Evolutionary conservation across 2,888 invertebrate species (phyloP).

Genomic region (Chloroclystis v-ata): DNA sequence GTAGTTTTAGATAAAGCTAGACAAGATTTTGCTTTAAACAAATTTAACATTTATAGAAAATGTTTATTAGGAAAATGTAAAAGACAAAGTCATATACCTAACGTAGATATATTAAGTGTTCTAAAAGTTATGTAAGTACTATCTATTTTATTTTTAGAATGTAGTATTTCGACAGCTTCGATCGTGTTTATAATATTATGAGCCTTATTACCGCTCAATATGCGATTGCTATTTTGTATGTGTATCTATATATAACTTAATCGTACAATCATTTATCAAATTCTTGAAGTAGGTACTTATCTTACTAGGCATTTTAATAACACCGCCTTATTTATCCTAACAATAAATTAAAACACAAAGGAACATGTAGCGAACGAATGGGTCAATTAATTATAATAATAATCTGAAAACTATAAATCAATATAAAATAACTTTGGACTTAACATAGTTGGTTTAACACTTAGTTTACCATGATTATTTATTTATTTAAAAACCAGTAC

Average conservation of each 20-base stretch:
- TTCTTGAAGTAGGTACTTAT: neutral
- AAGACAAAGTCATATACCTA: conserved; percentile 28
- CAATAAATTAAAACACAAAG: neutral
- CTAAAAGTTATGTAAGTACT: conserved; percentile 14
- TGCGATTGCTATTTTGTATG: conserved; percentile 22
- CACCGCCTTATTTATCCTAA: neutral
- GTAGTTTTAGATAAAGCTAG: conserved; percentile 21
- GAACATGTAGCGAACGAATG: too few relatives aligned
- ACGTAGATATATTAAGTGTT: conserved; percentile 25
- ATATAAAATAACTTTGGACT: too few relatives aligned
- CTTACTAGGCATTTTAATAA: neutral
- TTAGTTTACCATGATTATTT: too few relatives aligned
- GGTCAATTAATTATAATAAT: too few relatives aligned
- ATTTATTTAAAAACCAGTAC: too few relatives aligned
- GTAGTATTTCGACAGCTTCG: conserved; percentile 24
- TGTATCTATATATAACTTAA: conserved; percentile 13
- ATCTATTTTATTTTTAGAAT: conserved; percentile 27
- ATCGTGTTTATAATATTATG: conserved; percentile 13
- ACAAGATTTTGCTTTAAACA: conserved; percentile 20
- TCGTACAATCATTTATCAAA: neutral
- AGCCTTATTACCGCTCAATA: conserved; percentile 26
- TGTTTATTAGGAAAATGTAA: conserved; percentile 13
- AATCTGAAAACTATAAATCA: too few relatives aligned
- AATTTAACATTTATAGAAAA: conserved; percentile 13
- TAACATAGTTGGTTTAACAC: too few relatives aligned